These are phyloP conservation scores for Lepisosteus oculatus DNA, from an alignment of 2,113 vertebrate species.

Conservation along the genomic window DNA sequence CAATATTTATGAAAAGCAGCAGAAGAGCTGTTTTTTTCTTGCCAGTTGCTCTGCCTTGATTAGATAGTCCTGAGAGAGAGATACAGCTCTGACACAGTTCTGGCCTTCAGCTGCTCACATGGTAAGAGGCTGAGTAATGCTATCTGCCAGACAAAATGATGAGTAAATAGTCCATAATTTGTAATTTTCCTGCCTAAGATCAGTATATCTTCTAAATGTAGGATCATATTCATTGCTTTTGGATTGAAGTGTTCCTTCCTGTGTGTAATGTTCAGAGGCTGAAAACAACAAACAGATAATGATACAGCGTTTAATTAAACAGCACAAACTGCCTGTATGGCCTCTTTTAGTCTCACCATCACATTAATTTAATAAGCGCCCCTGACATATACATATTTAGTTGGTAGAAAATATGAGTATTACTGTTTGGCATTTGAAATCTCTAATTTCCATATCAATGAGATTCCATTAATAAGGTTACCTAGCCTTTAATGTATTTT, in stretches of 20 bases:
- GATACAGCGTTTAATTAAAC: too few relatives aligned
- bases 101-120: background rate
- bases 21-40: conserved; percentile 27
- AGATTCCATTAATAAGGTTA: background rate
- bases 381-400: background rate
- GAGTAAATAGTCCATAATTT: conserved; percentile 1
- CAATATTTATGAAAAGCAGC: conserved; percentile 60
- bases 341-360: too few relatives aligned
- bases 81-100: background rate
- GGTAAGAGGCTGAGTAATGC: background rate
- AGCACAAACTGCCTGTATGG: too few relatives aligned
- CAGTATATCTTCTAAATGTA: too few relatives aligned
- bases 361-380: too few relatives aligned
- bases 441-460: background rate
- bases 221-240: too few relatives aligned
- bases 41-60: conserved; percentile 8
- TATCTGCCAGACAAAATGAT: background rate
- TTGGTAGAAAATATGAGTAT: background rate
- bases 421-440: background rate
- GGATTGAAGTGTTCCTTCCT: too few relatives aligned
- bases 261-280: too few relatives aligned
- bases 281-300: too few relatives aligned
- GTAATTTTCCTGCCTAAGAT: background rate
- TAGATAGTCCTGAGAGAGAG: background rate
- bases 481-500: conserved; percentile 1